Evolutionary conservation across 2,888 invertebrate species (phyloP).

Genomic region (Chloroclystis v-ata): DNA sequence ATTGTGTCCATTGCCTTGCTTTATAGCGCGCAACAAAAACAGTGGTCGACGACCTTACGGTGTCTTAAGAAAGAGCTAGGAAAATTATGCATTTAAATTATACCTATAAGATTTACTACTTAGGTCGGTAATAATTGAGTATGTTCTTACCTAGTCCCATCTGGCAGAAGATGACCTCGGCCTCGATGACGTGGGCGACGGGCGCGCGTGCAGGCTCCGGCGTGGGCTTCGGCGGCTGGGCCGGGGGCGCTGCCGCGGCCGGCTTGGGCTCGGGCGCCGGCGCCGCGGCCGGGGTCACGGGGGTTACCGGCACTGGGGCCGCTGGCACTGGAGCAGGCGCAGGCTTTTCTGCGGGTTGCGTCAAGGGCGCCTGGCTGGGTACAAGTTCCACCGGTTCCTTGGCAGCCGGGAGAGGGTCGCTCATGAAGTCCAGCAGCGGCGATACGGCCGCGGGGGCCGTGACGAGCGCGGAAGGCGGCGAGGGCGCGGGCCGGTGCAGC

Average conservation of each 20-base stretch:
- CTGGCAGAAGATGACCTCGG: conserved; percentile 84
- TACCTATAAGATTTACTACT: too few relatives aligned
- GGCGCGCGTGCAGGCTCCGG: conserved; percentile 50
- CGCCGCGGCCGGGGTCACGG: conserved; percentile 24
- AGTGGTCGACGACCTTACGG: not conserved
- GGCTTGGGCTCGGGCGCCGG: conserved; percentile 36
- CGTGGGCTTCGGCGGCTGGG: conserved; percentile 31
- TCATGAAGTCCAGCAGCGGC: conserved; percentile 6
- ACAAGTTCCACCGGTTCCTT: conserved; percentile 17
- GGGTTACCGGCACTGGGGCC: conserved; percentile 33
- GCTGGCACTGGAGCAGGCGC: conserved; percentile 34
- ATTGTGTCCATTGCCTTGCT: not conserved
- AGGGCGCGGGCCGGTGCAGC: conserved; percentile 55
- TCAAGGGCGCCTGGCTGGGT: conserved; percentile 18
- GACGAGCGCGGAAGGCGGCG: conserved; percentile 24
- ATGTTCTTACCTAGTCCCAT: conserved; percentile 86
- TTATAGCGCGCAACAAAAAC: not conserved
- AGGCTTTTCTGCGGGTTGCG: conserved; percentile 18
- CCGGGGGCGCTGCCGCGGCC: conserved; percentile 47
- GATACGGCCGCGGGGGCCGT: conserved; percentile 30
- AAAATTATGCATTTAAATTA: too few relatives aligned
- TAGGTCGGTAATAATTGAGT: too few relatives aligned
- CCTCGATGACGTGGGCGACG: conserved; percentile 76
- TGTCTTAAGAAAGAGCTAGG: not conserved
- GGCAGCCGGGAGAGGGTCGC: conserved; percentile 30